These are phyloP conservation scores for Amazona ochrocephala DNA, from an alignment of 2,797 vertebrate species.

Conservation along the genomic window DNA sequence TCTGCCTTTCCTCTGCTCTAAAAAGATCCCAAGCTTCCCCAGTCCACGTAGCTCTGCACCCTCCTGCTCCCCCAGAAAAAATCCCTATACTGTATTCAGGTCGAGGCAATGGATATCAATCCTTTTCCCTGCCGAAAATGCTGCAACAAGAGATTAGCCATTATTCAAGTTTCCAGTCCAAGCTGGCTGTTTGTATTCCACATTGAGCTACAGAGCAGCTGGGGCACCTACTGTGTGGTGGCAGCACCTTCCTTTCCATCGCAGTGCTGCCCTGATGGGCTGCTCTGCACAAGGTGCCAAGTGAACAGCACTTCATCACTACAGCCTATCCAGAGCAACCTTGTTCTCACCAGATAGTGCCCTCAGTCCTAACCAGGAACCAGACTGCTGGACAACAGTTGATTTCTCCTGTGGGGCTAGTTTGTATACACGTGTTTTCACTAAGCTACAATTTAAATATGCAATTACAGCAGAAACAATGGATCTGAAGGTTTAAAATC, in stretches of 20 bases:
- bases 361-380: not conserved
- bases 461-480: not conserved
- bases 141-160: not conserved
- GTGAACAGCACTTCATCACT: not conserved
- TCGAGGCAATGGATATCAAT: not conserved
- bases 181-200: not conserved
- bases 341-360: not conserved
- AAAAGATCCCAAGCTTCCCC: not conserved
- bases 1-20: slow-evolving; percentile 30
- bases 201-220: not conserved
- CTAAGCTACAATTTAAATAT: not conserved
- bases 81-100: not conserved
- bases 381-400: not conserved
- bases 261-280: not conserved
- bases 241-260: not conserved
- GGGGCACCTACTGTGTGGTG: not conserved
- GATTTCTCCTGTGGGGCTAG: not conserved
- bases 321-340: not conserved
- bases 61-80: not conserved
- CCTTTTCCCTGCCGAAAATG: not conserved
- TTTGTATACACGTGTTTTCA: not conserved
- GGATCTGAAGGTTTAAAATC: not conserved
- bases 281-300: not conserved
- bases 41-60: not conserved
- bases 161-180: not conserved